A percentile compares a stretch with the other conserved stretches of the same genome.
Evolutionary conservation across 2,113 vertebrate species (phyloP).

Genomic region (Romanogobio albipinnatus): DNA sequence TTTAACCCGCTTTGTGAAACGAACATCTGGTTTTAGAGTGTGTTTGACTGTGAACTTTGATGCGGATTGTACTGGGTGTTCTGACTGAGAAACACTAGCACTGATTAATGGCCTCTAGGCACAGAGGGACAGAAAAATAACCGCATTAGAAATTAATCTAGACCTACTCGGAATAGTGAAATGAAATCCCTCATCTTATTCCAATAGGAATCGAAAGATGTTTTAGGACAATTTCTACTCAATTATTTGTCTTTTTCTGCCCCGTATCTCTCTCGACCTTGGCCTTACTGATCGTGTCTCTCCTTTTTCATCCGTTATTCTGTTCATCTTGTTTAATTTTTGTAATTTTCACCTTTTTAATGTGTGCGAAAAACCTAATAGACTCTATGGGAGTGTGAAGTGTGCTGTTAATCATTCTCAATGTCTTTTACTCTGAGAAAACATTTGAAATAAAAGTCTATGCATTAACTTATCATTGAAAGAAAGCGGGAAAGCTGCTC

Average conservation of each 20-base stretch:
- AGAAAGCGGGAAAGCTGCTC: neutral
- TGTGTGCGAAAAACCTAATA: conserved; percentile 39
- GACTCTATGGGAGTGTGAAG: conserved; percentile 45
- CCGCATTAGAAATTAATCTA: conserved; percentile 36
- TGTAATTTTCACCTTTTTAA: conserved; percentile 39
- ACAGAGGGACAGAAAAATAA: conserved; percentile 49
- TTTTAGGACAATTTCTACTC: conserved; percentile 32
- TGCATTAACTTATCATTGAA: conserved; percentile 46
- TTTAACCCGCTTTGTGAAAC: neutral
- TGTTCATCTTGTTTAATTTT: conserved; percentile 29
- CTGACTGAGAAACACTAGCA: conserved; percentile 67
- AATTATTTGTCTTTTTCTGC: conserved; percentile 32
- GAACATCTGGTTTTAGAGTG: neutral
- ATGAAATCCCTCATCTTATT: conserved; percentile 41
- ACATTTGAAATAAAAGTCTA: conserved; percentile 42
- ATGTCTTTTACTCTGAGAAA: conserved; percentile 39
- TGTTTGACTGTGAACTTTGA: conserved; percentile 65
- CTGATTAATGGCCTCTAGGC: conserved; percentile 65
- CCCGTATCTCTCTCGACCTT: conserved; percentile 59
- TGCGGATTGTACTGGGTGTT: conserved; percentile 64
- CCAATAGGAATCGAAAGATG: neutral
- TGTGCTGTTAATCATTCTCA: conserved; percentile 42
- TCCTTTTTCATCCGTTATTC: conserved; percentile 33
- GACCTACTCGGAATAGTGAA: conserved; percentile 43
- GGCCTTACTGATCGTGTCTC: conserved; percentile 66